A percentile compares a stretch with the other conserved stretches of the same genome.
These are phyloP conservation scores for Morpho helenor DNA, from an alignment of 2,888 invertebrate species.

Conservation along the genomic window DNA sequence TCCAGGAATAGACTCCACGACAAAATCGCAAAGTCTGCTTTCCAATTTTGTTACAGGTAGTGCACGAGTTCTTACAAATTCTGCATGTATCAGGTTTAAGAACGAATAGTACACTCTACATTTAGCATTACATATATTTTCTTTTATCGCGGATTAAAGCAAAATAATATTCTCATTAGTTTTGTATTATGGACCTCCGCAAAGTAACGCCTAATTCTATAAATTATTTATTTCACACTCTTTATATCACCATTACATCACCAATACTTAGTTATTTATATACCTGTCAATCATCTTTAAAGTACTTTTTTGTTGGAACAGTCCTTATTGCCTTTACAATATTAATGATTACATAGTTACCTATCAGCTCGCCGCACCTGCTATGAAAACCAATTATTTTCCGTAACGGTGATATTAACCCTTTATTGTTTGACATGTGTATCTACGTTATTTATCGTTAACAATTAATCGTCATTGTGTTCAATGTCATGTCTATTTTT, in stretches of 20 bases:
- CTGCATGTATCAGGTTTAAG: too few species aligned
- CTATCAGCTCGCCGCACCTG: conserved; percentile 11
- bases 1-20: too few species aligned
- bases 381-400: conserved; percentile 1
- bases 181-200: too few species aligned
- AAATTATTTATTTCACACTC: not conserved
- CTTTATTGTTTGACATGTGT: conserved; percentile 3
- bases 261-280: conserved; percentile 2
- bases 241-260: not conserved
- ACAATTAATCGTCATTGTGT: conserved; percentile 1
- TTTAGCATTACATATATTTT: too few species aligned
- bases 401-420: conserved; percentile 8
- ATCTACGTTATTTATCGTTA: conserved; percentile 1
- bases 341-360: conserved; percentile 6
- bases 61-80: too few species aligned
- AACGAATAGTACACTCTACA: too few species aligned
- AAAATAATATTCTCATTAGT: too few species aligned
- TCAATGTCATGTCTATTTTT: not conserved
- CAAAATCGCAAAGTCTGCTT: too few species aligned
- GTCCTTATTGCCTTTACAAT: conserved; percentile 4
- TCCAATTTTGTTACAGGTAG: too few species aligned
- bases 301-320: conserved; percentile 1
- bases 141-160: too few species aligned
- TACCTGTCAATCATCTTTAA: conserved; percentile 10
- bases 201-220: too few species aligned